These are phyloP conservation scores for Temnothorax unifasciatus DNA, from an alignment of 2,888 invertebrate species.

Conservation along the genomic window DNA sequence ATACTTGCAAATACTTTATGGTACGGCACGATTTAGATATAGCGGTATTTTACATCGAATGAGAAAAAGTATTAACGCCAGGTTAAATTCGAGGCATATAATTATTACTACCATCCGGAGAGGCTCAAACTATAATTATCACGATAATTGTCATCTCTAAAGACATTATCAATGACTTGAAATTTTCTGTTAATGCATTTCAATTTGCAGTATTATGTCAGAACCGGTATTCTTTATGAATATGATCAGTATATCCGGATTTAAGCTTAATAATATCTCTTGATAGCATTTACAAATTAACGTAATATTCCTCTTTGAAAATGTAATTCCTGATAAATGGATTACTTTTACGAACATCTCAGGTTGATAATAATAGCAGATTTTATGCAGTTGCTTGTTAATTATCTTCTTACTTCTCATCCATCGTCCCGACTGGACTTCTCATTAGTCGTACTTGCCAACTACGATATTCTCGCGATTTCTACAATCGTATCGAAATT, in stretches of 20 bases:
- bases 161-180: slow-evolving; percentile 47
- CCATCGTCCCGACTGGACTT: slow-evolving; percentile 32
- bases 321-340: slow-evolving; percentile 54
- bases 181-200: slow-evolving; percentile 46
- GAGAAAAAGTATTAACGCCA: background rate
- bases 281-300: slow-evolving; percentile 56
- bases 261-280: slow-evolving; percentile 50
- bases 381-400: slow-evolving; percentile 49
- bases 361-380: slow-evolving; percentile 47
- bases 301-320: slow-evolving; percentile 49
- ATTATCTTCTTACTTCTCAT: slow-evolving; percentile 52
- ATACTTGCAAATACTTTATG: background rate
- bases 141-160: slow-evolving; percentile 30
- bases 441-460: slow-evolving; percentile 28
- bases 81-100: slow-evolving; percentile 9
- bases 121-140: slow-evolving; percentile 16
- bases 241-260: slow-evolving; percentile 48
- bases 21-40: background rate
- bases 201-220: slow-evolving; percentile 32
- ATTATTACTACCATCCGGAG: slow-evolving; percentile 2
- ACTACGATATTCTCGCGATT: slow-evolving; percentile 16
- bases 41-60: background rate
- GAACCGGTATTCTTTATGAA: slow-evolving; percentile 41
- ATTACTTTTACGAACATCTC: slow-evolving; percentile 52
- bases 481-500: slow-evolving; percentile 1